Conservation (phyloP, 2,888 invertebrate species). For the Hydraecia micacea region DNA sequence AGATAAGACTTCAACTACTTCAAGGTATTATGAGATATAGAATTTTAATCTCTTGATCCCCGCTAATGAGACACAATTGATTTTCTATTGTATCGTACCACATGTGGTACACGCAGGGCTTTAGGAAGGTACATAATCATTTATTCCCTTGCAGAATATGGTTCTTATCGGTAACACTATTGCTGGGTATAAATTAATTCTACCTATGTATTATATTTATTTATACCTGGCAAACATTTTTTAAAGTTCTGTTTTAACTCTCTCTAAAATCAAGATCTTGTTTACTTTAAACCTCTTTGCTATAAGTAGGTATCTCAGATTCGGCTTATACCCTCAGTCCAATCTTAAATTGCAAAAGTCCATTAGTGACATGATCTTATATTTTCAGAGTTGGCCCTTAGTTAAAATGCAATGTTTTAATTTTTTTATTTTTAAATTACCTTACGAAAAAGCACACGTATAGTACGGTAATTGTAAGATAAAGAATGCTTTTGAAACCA, state of each 20-base stretch:
- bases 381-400: not conserved
- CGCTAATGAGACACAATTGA: too few species aligned
- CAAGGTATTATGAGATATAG: not conserved
- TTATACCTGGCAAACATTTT: not conserved
- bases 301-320: not conserved
- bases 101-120: too few species aligned
- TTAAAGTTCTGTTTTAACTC: not conserved
- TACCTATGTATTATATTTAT: not conserved
- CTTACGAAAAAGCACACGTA: not conserved
- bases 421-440: not conserved
- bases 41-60: too few species aligned
- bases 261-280: not conserved
- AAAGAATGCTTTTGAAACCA: not conserved
- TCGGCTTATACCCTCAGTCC: not conserved
- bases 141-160: constrained; percentile 6
- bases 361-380: not conserved
- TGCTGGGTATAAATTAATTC: not conserved
- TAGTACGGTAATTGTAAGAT: not conserved
- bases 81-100: too few species aligned
- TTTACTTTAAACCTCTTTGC: not conserved
- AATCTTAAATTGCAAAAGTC: not conserved
- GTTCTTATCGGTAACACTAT: not conserved
- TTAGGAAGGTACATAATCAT: not conserved
- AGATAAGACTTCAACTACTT: not conserved
- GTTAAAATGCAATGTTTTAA: not conserved